Percentiles rank a stretch among this genome's conserved stretches.
Evolutionary conservation across 92 coral and sea anemone species (phyloP).

Genomic region (Epizoanthus scotinus): DNA sequence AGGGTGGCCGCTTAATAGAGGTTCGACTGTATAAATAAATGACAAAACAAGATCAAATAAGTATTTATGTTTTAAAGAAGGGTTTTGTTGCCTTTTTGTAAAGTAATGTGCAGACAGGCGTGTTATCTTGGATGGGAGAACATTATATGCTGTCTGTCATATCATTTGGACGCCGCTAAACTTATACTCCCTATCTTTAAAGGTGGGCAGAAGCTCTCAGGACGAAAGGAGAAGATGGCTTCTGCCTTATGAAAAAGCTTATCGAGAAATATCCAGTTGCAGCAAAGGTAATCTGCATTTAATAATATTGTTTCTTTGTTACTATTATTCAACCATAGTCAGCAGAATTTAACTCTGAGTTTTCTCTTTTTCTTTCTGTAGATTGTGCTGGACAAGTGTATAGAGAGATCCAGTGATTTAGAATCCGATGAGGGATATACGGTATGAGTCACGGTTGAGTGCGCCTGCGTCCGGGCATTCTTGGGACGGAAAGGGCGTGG

Average conservation of each 20-base stretch:
- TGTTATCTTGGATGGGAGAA: no score
- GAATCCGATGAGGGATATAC: conserved; percentile 65
- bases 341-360: neutral
- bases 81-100: no score
- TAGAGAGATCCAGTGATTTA: conserved; percentile 58
- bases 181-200: neutral
- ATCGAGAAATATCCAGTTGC: conserved; percentile 76
- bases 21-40: no score
- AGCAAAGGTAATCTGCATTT: conserved; percentile 60
- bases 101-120: no score
- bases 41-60: no score
- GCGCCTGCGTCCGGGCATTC: no score
- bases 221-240: conserved; percentile 48
- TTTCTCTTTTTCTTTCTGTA: neutral
- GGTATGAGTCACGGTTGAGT: conserved; percentile 43
- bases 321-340: no score
- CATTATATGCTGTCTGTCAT: no score
- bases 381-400: conserved; percentile 78
- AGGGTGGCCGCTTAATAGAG: no score
- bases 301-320: no score
- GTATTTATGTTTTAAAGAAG: no score
- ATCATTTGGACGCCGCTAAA: neutral
- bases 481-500: neutral
- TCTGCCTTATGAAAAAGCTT: conserved; percentile 62
- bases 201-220: conserved; percentile 78